Percentiles rank a stretch among this genome's conserved stretches.
These are phyloP conservation scores for Xestoiulus laeticollis DNA, from an alignment of 2,888 invertebrate genomes.

Conservation along the genomic window DNA sequence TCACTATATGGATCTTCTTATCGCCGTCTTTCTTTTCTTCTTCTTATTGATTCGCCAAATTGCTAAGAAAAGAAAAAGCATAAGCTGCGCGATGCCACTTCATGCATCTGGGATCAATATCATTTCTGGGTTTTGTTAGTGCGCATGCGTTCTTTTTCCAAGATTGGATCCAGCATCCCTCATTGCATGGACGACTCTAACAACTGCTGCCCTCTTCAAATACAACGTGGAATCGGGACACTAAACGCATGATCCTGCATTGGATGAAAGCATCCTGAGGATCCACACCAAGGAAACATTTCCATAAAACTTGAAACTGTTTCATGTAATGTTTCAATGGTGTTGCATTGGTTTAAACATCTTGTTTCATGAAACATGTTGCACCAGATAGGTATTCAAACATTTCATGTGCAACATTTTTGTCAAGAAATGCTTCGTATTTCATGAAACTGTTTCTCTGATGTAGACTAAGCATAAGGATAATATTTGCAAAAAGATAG, in stretches of 20 bases:
- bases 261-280: background rate
- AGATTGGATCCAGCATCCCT: background rate
- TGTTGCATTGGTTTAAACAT: too few species aligned
- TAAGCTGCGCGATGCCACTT: background rate
- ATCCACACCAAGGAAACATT: too few species aligned
- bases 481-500: background rate
- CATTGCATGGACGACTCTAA: background rate
- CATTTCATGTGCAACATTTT: too few species aligned
- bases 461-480: background rate
- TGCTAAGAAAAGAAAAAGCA: background rate
- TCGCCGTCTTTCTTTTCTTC: conserved; percentile 8
- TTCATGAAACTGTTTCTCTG: too few species aligned
- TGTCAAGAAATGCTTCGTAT: too few species aligned
- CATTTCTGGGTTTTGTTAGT: background rate
- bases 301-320: too few species aligned
- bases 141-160: background rate
- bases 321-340: too few species aligned
- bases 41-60: conserved; percentile 3
- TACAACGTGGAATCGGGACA: background rate
- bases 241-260: background rate
- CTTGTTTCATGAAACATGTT: too few species aligned
- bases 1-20: conserved; percentile 41
- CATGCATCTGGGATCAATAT: conserved; percentile 24
- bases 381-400: too few species aligned
- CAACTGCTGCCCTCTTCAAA: conserved; percentile 2